Evolutionary conservation across 2,113 vertebrate species (phyloP).

Genomic region (Lathamus discolor): DNA sequence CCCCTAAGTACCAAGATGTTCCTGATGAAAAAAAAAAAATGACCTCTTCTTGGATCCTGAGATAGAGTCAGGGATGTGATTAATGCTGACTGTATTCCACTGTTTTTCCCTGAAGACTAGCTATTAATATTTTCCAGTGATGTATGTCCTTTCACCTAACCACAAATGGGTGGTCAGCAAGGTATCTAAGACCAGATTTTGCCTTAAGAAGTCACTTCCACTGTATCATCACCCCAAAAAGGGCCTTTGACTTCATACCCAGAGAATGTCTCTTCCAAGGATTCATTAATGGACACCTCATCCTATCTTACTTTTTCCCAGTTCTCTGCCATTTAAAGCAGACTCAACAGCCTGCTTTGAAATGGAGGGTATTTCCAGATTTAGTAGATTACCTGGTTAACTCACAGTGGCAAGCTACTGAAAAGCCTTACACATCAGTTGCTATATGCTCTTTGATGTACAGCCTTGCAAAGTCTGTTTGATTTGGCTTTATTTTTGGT

Average conservation of each 20-base stretch:
- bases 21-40: slow-evolving; percentile 56
- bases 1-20: slow-evolving; percentile 67
- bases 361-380: neutral
- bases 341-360: neutral
- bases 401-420: neutral
- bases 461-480: neutral
- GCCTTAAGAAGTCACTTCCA: neutral
- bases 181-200: neutral
- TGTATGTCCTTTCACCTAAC: slow-evolving; percentile 55
- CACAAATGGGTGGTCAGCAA: slow-evolving; percentile 61
- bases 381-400: neutral
- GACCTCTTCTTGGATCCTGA: slow-evolving; percentile 56
- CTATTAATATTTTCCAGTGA: slow-evolving; percentile 64
- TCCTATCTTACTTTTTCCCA: neutral
- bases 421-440: neutral
- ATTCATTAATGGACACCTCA: neutral
- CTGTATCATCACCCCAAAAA: neutral
- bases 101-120: slow-evolving; percentile 53
- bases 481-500: neutral
- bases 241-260: neutral
- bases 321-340: neutral
- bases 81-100: slow-evolving; percentile 50
- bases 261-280: neutral
- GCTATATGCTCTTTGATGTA: neutral
- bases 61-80: slow-evolving; percentile 61